Evolutionary conservation across 1,140 invertebrate genomes (phyloP).

Genomic region (Drosophila sturtevanti): DNA sequence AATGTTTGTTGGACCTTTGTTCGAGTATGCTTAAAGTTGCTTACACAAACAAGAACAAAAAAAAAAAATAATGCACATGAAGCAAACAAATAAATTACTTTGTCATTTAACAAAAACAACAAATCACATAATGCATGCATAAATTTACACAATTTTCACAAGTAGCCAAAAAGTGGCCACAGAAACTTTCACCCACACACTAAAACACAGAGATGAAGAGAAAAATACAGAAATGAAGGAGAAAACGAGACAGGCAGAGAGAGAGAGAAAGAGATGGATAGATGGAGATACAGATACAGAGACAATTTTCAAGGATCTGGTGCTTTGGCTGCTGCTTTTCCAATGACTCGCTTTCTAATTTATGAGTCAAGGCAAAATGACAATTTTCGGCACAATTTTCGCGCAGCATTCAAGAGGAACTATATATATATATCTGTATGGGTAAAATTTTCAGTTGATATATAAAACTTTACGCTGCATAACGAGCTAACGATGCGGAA

Average conservation of each 20-base stretch:
- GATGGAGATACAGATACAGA: not conserved
- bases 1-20: slow-evolving; percentile 74
- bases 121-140: slow-evolving; percentile 79
- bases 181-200: not conserved
- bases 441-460: slow-evolving; percentile 70
- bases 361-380: slow-evolving; percentile 65
- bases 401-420: slow-evolving; percentile 34
- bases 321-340: slow-evolving; percentile 61
- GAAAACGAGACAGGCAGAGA: not conserved
- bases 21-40: slow-evolving; percentile 42
- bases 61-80: slow-evolving; percentile 9
- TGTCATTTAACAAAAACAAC: slow-evolving; percentile 59
- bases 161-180: slow-evolving; percentile 54
- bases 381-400: slow-evolving; percentile 79
- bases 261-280: not conserved
- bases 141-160: slow-evolving; percentile 70
- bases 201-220: not conserved
- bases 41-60: no score
- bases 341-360: slow-evolving; percentile 77
- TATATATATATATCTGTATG: slow-evolving; percentile 32
- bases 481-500: slow-evolving; percentile 81
- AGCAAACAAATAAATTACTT: slow-evolving; percentile 69
- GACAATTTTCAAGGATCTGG: not conserved
- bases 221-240: not conserved
- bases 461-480: slow-evolving; percentile 82